Conservation (phyloP, 2,113 vertebrate genomes). For the Sporophila hypoxantha region DNA sequence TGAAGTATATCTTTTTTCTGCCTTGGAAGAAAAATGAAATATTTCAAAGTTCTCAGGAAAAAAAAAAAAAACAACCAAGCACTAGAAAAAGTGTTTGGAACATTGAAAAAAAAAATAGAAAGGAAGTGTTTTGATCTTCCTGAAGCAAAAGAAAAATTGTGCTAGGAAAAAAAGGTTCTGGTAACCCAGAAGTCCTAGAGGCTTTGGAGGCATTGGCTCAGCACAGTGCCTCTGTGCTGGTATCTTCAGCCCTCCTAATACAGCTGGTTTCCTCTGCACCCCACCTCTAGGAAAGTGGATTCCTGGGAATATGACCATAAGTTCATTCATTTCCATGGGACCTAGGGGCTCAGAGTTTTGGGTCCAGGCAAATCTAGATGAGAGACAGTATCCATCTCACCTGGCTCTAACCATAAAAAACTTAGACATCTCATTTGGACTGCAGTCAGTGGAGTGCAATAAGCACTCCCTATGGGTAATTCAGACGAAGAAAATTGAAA, state of each 20-base stretch:
- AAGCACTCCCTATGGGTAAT: neutral
- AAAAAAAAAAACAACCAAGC: neutral
- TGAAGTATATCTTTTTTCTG: constrained; percentile 56
- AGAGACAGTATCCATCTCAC: neutral
- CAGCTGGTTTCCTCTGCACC: neutral
- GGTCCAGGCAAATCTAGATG: neutral
- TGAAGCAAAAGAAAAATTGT: constrained; percentile 4
- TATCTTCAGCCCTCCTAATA: neutral
- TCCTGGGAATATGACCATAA: neutral
- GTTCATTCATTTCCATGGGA: neutral
- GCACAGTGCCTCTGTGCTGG: neutral
- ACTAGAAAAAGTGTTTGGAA: constrained; percentile 32
- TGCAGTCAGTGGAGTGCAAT: neutral
- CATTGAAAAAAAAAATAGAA: neutral
- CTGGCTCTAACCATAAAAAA: neutral
- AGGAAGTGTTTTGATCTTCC: neutral
- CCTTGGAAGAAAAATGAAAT: constrained; percentile 47
- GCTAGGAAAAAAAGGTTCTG: neutral
- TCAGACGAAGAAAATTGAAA: neutral
- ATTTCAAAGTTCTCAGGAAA: constrained; percentile 33
- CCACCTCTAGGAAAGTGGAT: neutral
- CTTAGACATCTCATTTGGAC: neutral
- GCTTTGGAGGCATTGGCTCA: neutral
- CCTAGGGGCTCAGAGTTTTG: neutral
- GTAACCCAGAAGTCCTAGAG: neutral